phyloP scores from a whole-genome alignment of 2,113 vertebrate species.

The pig (Sus scrofa) region T2T-Sscrofa CM000812.6:241991001-241991500 shows the following conservation, averaged over 20 bases:
- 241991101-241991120: slow-evolving; percentile 23
- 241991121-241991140: not conserved
- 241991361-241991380: too few relatives aligned
- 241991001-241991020: not conserved
- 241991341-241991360: too few relatives aligned
- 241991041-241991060: slow-evolving; percentile 18
- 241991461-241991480: not conserved
- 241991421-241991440: too few relatives aligned
- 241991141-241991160: not conserved
- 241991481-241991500: not conserved
- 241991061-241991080: not conserved
- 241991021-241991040: not conserved
- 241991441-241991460: not conserved
- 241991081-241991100: not conserved
- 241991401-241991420: too few relatives aligned
- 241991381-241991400: too few relatives aligned
- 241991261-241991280: not conserved
- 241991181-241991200: slow-evolving; percentile 4
- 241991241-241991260: slow-evolving; percentile 15
- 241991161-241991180: not conserved
- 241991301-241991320: not conserved
- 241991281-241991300: not conserved
- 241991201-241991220: not conserved
- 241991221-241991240: slow-evolving; percentile 23
- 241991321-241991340: too few relatives aligned